phyloP scores from a whole-genome alignment of 1,140 invertebrate species.

The Pseudomyrmex cubaensis region DNA sequence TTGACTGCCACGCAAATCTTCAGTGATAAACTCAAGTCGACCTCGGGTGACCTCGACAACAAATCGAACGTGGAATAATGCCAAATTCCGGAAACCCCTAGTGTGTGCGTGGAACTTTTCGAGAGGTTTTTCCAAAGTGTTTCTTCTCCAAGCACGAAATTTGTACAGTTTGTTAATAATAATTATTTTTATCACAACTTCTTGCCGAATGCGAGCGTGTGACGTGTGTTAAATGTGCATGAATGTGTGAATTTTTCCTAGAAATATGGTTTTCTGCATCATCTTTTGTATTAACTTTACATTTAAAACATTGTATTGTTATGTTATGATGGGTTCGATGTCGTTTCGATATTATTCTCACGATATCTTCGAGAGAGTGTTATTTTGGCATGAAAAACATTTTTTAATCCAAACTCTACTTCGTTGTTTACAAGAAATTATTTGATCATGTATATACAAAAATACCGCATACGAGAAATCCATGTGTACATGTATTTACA shows the following conservation, averaged over 20 bases:
- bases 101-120: slow-evolving; percentile 22
- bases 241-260: slow-evolving; percentile 48
- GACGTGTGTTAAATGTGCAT: slow-evolving; percentile 53
- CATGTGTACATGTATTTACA: no score
- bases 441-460: no score
- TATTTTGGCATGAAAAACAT: slow-evolving; percentile 46
- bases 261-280: slow-evolving; percentile 33
- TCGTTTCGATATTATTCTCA: slow-evolving; percentile 13
- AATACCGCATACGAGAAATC: no score
- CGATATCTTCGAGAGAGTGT: slow-evolving; percentile 17
- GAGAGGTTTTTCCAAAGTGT: slow-evolving; percentile 27
- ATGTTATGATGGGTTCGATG: not conserved
- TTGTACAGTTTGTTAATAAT: slow-evolving; percentile 48
- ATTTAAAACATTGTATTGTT: slow-evolving; percentile 28
- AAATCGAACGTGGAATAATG: slow-evolving; percentile 33
- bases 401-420: slow-evolving; percentile 29
- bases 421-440: not conserved
- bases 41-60: slow-evolving; percentile 34
- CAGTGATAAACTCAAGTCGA: slow-evolving; percentile 41
- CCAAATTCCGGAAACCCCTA: slow-evolving; percentile 23
- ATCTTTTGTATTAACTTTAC: slow-evolving; percentile 27
- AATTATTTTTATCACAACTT: slow-evolving; percentile 16
- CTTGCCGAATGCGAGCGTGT: slow-evolving; percentile 24
- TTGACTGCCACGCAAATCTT: slow-evolving; percentile 37
- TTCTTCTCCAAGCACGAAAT: slow-evolving; percentile 36